phyloP scores from a whole-genome alignment of 2,797 vertebrate species.

The Sebastes taczanowskii region DNA sequence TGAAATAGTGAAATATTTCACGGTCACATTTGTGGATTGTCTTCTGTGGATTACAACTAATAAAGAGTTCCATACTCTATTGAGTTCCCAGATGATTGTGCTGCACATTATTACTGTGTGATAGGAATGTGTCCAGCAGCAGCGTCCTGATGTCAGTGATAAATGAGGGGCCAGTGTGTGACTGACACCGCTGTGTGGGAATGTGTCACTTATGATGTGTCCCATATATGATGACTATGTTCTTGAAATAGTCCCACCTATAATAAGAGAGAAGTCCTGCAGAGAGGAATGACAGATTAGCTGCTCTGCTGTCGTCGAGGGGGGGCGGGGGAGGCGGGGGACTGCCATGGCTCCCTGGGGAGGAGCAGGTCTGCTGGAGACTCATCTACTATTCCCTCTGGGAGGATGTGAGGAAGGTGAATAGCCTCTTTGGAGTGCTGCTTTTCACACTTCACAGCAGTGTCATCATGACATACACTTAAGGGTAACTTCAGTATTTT shows the following conservation, averaged over 20 bases:
- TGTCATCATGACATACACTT: background rate
- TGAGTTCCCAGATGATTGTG: background rate
- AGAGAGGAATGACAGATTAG: constrained; percentile 19
- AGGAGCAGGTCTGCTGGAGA: background rate
- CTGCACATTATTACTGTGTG: background rate
- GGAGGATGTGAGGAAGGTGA: constrained; percentile 9
- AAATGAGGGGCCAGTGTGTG: constrained; percentile 7
- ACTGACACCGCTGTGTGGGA: constrained; percentile 25
- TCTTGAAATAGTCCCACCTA: constrained; percentile 27
- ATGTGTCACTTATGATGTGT: background rate
- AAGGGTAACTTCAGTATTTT: background rate
- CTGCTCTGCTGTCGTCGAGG: background rate
- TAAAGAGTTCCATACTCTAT: too few relatives aligned
- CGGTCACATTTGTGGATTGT: too few relatives aligned
- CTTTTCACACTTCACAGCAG: background rate
- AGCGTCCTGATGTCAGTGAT: constrained; percentile 19
- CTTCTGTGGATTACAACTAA: too few relatives aligned
- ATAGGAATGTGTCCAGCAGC: background rate
- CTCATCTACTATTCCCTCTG: constrained; percentile 3
- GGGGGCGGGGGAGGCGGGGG: background rate
- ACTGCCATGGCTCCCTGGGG: background rate
- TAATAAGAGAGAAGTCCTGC: constrained; percentile 19
- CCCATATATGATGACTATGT: constrained; percentile 8
- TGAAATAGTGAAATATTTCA: too few relatives aligned
- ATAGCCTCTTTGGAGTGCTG: background rate